A percentile compares a stretch with the other conserved stretches of the same genome.
phyloP scores from a whole-genome alignment of 2,113 vertebrate genomes.

The Macrotus californicus region DNA sequence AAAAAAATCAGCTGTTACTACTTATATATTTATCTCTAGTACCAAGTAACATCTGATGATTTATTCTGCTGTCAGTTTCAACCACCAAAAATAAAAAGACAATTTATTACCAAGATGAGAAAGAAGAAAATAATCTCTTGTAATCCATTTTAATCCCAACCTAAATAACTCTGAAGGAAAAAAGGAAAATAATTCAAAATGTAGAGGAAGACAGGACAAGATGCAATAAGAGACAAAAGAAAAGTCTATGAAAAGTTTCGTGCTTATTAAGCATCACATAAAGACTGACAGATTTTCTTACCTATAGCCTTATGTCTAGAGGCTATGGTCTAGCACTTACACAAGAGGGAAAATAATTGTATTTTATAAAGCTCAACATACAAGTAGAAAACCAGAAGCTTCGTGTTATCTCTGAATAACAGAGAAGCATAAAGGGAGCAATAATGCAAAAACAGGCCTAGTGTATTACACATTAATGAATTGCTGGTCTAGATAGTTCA shows the following conservation, averaged over 20 bases:
- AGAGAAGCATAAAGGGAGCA: background rate
- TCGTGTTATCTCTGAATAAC: conserved; percentile 13
- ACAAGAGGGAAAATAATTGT: background rate
- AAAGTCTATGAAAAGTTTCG: background rate
- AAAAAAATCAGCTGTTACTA: background rate
- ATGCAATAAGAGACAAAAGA: background rate
- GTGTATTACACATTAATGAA: conserved; percentile 50
- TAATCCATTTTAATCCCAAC: background rate
- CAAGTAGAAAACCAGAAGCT: background rate
- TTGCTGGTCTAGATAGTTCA: conserved; percentile 37
- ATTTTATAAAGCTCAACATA: background rate
- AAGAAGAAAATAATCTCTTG: background rate
- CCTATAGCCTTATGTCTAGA: background rate
- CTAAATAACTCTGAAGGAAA: background rate
- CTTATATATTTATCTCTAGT: background rate
- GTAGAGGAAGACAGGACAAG: background rate
- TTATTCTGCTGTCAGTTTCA: background rate
- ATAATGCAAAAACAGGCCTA: conserved; percentile 14
- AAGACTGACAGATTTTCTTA: background rate
- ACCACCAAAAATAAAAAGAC: background rate
- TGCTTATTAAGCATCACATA: background rate
- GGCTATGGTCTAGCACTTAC: background rate
- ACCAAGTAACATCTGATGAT: background rate
- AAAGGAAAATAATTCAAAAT: background rate
- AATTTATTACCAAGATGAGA: background rate